phyloP scores from a whole-genome alignment of 2,888 invertebrate genomes.

The Drosophila meridionalis region DNA sequence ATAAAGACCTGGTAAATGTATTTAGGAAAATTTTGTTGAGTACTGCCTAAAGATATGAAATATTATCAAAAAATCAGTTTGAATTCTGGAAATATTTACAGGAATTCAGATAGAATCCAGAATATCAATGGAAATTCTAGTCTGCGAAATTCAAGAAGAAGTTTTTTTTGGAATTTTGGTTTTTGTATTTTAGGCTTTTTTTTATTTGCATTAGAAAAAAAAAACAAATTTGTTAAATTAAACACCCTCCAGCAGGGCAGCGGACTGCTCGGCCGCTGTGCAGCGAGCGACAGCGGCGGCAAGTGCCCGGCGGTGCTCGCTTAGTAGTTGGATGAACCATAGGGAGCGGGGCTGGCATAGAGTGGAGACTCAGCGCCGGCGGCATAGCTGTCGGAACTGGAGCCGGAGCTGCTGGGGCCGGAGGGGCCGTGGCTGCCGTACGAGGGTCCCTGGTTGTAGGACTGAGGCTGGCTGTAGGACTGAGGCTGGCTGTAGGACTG shows the following conservation, averaged over 20 bases:
- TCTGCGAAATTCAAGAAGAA: not conserved
- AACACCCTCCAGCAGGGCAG: constrained; percentile 32
- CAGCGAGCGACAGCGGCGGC: constrained; percentile 7
- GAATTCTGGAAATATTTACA: not conserved
- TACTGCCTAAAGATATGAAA: not conserved
- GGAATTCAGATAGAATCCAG: not conserved
- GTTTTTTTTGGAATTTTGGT: not conserved
- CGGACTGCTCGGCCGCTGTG: constrained; percentile 18
- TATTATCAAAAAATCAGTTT: not conserved
- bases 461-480: constrained; percentile 41
- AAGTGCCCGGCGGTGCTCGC: not conserved
- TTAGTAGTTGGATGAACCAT: constrained; percentile 66
- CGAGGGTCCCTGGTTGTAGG: constrained; percentile 40
- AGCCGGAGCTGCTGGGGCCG: constrained; percentile 39
- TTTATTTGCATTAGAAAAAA: constrained; percentile 71
- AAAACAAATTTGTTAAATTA: constrained; percentile 59
- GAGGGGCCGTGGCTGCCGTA: constrained; percentile 43
- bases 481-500: constrained; percentile 48
- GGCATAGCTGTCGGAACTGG: constrained; percentile 62
- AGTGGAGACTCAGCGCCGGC: constrained; percentile 55
- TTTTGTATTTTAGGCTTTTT: constrained; percentile 35
- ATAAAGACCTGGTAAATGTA: not conserved
- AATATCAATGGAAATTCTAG: not conserved
- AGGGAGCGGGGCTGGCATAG: constrained; percentile 68
- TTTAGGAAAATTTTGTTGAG: not conserved